Conservation (phyloP, 2,888 invertebrate species). For the Epiblema foenella region DNA sequence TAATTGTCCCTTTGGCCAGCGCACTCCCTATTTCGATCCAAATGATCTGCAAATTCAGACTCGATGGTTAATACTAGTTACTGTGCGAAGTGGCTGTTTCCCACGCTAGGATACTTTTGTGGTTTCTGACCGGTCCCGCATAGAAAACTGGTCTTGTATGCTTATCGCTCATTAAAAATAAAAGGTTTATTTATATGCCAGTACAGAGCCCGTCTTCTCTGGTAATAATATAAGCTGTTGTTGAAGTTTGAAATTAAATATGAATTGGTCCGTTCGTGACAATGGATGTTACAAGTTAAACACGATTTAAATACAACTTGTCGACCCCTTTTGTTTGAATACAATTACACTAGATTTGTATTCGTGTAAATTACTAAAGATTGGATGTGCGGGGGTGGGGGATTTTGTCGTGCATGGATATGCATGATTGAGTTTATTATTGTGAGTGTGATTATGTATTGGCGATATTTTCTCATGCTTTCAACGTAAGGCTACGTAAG, state of each 20-base stretch:
- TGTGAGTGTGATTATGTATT: constrained; percentile 3
- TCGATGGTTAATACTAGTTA: constrained; percentile 5
- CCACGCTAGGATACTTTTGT: constrained; percentile 41
- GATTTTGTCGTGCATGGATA: background rate
- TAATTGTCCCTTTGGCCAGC: no score
- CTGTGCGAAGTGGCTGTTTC: constrained; percentile 37
- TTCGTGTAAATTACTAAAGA: no score
- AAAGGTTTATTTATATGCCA: constrained; percentile 6
- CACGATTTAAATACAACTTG: background rate
- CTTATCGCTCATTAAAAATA: constrained; percentile 35
- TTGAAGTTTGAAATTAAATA: background rate
- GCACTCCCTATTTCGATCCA: no score
- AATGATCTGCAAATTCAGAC: constrained; percentile 20
- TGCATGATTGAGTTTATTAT: constrained; percentile 2
- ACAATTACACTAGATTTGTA: background rate
- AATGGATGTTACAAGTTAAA: background rate
- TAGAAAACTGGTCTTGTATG: constrained; percentile 38
- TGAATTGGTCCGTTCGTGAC: background rate
- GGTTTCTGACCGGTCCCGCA: constrained; percentile 42
- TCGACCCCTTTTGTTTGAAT: background rate
- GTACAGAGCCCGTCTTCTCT: background rate
- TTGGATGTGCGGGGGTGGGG: no score
- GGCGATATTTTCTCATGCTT: constrained; percentile 2
- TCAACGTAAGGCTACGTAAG: background rate
- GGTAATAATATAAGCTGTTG: background rate